Base-by-base conservation (phyloP, 2,113 vertebrate genomes). In the Axis porcinus region DNA sequence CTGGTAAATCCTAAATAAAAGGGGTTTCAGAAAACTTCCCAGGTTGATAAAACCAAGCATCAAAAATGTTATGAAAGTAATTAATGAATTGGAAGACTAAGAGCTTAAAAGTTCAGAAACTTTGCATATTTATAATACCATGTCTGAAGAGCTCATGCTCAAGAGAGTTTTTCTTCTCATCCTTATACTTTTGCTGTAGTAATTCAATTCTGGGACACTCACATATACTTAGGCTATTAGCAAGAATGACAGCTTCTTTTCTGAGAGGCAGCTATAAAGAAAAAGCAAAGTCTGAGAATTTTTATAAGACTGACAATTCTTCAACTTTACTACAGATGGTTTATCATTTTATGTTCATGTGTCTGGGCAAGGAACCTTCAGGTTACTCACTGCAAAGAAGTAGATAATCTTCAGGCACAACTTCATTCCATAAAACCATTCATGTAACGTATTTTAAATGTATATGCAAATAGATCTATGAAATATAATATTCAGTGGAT, bases 221-320 rank as follows among this genome's bases (percentile, higher is more conserved):
- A 47, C 98, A 98, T 74, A 99, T 96, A 91, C 98, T 99, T 87
- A 99, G 90, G 87, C 98, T 99, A 95, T 99, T 99, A 52, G 98
- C 98, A 57, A 99, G 98, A 74, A 98, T 95, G 81, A 99, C 98
- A 33, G 98, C 98, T 93, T 98, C 97, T 83, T 98, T 98, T 92
- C 89, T 98, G 47, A 98, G 98, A 58, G 97, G 52, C 6, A 88
- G 62, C 99, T 99, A 87, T 64, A 97, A 98, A 96, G 57, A 96
- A 94, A 98, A 97, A 97, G 52, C 28, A 97, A 96, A 25, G 16
- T 19, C 7, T 85, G 50, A 76, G 12, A 58, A 43, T 30, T 79
- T 97, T 97, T 83, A 45, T 54, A 82, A 97, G 89, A 91, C 14
- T 82, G 17, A 89, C 43, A 94, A 11, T 43, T 87, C 17, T 76